phyloP scores from a whole-genome alignment of 1,140 invertebrate genomes.

The Calliopsis andreniformis region DNA sequence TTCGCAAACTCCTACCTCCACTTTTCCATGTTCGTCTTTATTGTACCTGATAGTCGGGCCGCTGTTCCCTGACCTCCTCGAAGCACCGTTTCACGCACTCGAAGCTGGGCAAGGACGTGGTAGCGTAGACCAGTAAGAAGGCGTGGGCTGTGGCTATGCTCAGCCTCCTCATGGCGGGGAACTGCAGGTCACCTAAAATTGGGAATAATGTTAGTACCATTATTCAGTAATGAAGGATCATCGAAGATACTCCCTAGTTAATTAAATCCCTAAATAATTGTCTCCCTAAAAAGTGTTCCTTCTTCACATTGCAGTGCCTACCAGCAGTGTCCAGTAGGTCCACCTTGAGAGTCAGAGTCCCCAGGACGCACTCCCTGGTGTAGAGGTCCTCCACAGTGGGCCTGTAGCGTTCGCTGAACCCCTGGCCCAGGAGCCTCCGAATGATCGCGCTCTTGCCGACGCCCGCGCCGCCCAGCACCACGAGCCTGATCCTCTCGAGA shows the following conservation, averaged over 20 bases:
- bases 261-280: no score
- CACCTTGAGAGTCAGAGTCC: conserved; percentile 89
- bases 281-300: no score
- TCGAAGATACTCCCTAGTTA: no score
- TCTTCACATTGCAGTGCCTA: no score
- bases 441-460: conserved; percentile 95
- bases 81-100: conserved; percentile 90
- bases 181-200: conserved; percentile 88
- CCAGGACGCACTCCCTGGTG: conserved; percentile 91
- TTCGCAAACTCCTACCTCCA: neutral
- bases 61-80: conserved; percentile 91
- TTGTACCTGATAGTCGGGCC: conserved; percentile 87
- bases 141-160: conserved; percentile 95
- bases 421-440: conserved; percentile 92
- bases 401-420: conserved; percentile 91
- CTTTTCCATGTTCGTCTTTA: no score
- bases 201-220: no score
- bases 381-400: conserved; percentile 95
- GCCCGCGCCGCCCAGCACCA: conserved; percentile 90
- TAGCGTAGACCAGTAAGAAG: conserved; percentile 93
- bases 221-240: no score
- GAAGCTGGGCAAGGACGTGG: conserved; percentile 89
- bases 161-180: conserved; percentile 92
- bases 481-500: conserved; percentile 91
- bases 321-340: conserved; percentile 94